Percentiles rank a stretch among this genome's conserved stretches.
Conservation (phyloP, 2,113 vertebrate species). For the Felis chaus region DNA sequence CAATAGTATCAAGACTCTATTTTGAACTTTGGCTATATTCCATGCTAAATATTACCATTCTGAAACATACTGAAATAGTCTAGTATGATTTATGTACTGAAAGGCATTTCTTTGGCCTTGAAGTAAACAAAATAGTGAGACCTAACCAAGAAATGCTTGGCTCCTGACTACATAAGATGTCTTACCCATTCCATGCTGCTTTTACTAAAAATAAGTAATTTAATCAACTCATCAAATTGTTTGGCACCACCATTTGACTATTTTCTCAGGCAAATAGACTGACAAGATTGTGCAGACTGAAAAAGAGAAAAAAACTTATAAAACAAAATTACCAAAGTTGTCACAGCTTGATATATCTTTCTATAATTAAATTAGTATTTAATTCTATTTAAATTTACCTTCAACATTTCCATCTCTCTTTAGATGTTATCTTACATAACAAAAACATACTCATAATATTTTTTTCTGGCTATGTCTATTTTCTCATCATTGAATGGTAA, state of each 20-base stretch:
- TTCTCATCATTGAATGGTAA: neutral
- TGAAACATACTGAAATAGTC: neutral
- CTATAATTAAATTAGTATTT: neutral
- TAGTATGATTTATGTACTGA: neutral
- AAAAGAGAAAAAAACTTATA: neutral
- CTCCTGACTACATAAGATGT: neutral
- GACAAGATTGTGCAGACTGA: neutral
- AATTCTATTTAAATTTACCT: neutral
- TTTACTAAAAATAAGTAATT: constrained; percentile 7
- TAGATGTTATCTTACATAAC: neutral
- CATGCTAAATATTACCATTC: neutral
- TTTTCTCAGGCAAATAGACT: neutral
- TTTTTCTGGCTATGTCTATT: neutral
- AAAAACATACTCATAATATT: neutral
- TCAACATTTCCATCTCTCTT: neutral
- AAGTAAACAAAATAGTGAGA: neutral
- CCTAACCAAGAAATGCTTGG: neutral
- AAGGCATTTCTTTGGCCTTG: neutral
- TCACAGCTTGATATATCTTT: neutral
- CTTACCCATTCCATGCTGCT: neutral
- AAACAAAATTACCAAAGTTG: neutral
- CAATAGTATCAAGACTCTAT: neutral
- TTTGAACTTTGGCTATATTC: neutral
- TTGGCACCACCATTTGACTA: neutral
- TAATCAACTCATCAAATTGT: neutral